phyloP scores from a whole-genome alignment of 2,888 invertebrate species.

The Synanthedon andrenaeformis region DNA sequence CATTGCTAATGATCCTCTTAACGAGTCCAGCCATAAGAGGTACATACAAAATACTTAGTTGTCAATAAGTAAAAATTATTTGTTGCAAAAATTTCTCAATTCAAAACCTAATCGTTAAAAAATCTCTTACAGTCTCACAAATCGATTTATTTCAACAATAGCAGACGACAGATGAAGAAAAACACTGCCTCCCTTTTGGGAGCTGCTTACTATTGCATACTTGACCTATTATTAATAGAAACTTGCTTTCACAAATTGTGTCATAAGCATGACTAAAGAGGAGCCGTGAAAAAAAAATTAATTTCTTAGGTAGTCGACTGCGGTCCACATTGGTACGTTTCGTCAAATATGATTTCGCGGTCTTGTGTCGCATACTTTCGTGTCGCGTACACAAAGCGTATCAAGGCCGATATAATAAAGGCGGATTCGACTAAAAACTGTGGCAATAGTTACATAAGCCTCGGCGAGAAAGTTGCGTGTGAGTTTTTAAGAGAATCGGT shows the following conservation, averaged over 20 bases:
- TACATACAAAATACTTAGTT: too few species aligned
- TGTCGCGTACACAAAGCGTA: slow-evolving; percentile 33
- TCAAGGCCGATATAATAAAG: slow-evolving; percentile 46
- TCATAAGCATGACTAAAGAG: slow-evolving; percentile 43
- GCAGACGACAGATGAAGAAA: slow-evolving; percentile 3
- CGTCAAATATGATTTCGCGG: slow-evolving; percentile 44
- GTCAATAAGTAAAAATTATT: too few species aligned
- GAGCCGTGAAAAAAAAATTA: slow-evolving; percentile 22
- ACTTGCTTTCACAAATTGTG: slow-evolving; percentile 16
- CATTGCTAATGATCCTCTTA: too few species aligned
- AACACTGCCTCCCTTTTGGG: slow-evolving; percentile 6
- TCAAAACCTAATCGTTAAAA: background rate
- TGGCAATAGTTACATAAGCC: slow-evolving; percentile 43
- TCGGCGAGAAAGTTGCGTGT: slow-evolving; percentile 41
- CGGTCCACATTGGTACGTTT: slow-evolving; percentile 26
- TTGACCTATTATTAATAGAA: slow-evolving; percentile 9
- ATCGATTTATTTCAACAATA: slow-evolving; percentile 11
- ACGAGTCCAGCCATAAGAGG: too few species aligned
- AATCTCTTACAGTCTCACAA: slow-evolving; percentile 2
- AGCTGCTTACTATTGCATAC: slow-evolving; percentile 7
- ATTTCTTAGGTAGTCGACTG: slow-evolving; percentile 17
- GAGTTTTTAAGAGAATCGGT: slow-evolving; percentile 23
- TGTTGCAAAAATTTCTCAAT: background rate
- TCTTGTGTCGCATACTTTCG: slow-evolving; percentile 28
- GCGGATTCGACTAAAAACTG: slow-evolving; percentile 38